phyloP scores from a whole-genome alignment of 1,140 invertebrate genomes.

The Lepidurus packardi region DNA sequence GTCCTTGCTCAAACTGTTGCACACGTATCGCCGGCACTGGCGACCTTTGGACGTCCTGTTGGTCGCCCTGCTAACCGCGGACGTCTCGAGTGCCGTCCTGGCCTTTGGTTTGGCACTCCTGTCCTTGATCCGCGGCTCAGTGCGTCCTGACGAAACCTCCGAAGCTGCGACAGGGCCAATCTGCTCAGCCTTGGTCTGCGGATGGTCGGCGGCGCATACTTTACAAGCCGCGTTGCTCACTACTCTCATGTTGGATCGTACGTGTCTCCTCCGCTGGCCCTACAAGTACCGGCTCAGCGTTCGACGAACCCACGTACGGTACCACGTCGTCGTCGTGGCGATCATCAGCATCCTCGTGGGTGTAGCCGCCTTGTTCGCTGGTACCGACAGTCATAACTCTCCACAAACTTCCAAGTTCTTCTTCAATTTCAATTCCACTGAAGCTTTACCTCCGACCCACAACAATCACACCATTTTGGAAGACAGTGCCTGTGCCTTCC shows the following conservation, averaged over 20 bases:
- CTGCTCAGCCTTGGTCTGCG: conserved; percentile 49
- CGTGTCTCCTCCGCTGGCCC: conserved; percentile 47
- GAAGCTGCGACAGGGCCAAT: conserved; percentile 46
- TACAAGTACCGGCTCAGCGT: conserved; percentile 49
- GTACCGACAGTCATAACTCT: conserved; percentile 3
- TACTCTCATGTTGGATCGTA: conserved; percentile 49
- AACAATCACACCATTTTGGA: conserved; percentile 10
- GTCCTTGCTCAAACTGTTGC: conserved; percentile 44
- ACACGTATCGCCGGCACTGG: conserved; percentile 50
- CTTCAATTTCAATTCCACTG: background rate
- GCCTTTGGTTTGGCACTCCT: conserved; percentile 26
- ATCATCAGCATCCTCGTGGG: conserved; percentile 48
- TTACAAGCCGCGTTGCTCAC: conserved; percentile 52
- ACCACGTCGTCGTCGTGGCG: conserved; percentile 51
- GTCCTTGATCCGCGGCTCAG: conserved; percentile 6
- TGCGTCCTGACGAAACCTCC: conserved; percentile 39
- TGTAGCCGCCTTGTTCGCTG: conserved; percentile 43
- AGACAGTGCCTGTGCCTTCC: conserved; percentile 44
- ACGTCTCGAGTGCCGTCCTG: conserved; percentile 27
- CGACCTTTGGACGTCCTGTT: conserved; percentile 53
- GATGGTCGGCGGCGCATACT: conserved; percentile 49
- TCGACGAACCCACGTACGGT: conserved; percentile 49
- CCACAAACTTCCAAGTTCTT: background rate
- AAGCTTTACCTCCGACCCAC: background rate
- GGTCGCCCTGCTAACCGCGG: conserved; percentile 45